These are phyloP conservation scores for Tragopan temminckii DNA, from an alignment of 2,797 vertebrate species.

Conservation along the genomic window DNA sequence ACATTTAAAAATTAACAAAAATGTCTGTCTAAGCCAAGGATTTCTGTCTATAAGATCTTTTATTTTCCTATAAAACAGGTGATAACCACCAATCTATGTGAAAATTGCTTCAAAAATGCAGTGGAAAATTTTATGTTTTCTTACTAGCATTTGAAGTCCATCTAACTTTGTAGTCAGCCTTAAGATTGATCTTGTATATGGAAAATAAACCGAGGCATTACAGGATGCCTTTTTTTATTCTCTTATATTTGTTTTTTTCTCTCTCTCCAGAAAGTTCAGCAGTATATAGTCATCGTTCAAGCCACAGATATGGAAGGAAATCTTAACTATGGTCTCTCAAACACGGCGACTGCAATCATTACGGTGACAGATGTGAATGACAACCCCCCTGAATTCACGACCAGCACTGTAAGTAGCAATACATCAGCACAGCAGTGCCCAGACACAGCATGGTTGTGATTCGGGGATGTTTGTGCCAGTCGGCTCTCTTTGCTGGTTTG, in stretches of 20 bases:
- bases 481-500: neutral
- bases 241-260: neutral
- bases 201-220: neutral
- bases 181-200: accelerated
- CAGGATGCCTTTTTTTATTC: neutral
- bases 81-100: neutral
- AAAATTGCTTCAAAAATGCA: neutral
- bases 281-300: slow-evolving; percentile 94
- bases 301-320: slow-evolving; percentile 98
- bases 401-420: slow-evolving; percentile 88
- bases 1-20: neutral
- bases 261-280: slow-evolving; percentile 91
- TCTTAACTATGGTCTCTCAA: slow-evolving; percentile 94
- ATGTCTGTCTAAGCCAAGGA: neutral
- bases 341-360: slow-evolving; percentile 95
- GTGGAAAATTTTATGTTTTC: neutral
- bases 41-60: neutral
- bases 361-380: slow-evolving; percentile 94
- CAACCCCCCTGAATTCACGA: slow-evolving; percentile 94
- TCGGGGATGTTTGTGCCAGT: neutral
- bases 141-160: neutral
- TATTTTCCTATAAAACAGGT: neutral
- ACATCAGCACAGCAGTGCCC: neutral
- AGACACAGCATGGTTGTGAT: neutral
- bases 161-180: neutral